A percentile compares a stretch with the other conserved stretches of the same genome.
phyloP scores from a whole-genome alignment of 2,797 vertebrate genomes.

The Orestias chungarensis region DNA sequence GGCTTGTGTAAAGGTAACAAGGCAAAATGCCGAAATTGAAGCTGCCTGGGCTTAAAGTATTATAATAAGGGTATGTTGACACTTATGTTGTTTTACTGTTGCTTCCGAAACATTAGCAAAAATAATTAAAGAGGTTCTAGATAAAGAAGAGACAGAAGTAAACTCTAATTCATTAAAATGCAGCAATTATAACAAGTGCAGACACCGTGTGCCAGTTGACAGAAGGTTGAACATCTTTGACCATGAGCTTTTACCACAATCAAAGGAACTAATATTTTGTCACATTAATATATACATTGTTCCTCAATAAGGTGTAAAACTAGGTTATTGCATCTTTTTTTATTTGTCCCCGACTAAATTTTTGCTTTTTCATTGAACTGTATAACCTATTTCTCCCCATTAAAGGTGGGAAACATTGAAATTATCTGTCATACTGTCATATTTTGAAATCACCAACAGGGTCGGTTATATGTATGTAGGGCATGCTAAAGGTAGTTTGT shows the following conservation, averaged over 20 bases:
- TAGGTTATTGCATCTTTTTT: not conserved
- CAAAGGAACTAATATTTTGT: too few relatives aligned
- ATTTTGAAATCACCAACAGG: conserved; percentile 3
- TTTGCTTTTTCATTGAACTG: not conserved
- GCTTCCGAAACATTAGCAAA: not conserved
- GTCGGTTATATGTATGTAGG: not conserved
- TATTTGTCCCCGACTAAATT: not conserved
- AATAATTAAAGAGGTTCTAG: not conserved
- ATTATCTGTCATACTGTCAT: not conserved
- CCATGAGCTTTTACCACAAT: not conserved
- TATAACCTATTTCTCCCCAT: not conserved
- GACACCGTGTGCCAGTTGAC: not conserved
- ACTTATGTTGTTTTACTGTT: not conserved
- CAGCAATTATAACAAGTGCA: not conserved
- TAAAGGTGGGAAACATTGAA: not conserved
- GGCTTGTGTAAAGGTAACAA: not conserved
- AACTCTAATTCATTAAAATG: not conserved
- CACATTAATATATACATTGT: not conserved
- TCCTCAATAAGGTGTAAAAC: not conserved
- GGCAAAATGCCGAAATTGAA: not conserved
- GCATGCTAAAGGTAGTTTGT: conserved; percentile 21
- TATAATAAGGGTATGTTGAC: not conserved
- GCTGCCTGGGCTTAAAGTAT: too few relatives aligned
- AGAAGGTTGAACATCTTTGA: not conserved
- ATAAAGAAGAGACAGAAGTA: not conserved